Evolutionary conservation across 2,797 vertebrate genomes (phyloP).

Genomic region (Lagocephalus sceleratus): DNA sequence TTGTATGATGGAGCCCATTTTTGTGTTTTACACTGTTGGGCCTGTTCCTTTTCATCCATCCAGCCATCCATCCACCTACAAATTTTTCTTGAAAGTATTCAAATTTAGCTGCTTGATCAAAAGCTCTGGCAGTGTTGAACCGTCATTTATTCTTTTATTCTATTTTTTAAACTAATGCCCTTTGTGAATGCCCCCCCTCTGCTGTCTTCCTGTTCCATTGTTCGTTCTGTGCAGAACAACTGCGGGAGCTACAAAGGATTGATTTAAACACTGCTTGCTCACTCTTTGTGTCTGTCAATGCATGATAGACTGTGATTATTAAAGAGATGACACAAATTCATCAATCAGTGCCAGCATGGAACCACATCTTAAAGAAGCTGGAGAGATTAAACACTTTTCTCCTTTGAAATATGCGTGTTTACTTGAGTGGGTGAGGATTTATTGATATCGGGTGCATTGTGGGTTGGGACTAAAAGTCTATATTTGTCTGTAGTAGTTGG

Average conservation of each 20-base stretch:
- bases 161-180: background rate
- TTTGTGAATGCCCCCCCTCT: background rate
- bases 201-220: background rate
- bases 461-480: background rate
- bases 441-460: too few species aligned
- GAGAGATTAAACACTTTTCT: constrained; percentile 6
- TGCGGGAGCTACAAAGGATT: background rate
- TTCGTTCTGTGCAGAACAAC: background rate
- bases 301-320: constrained; percentile 14
- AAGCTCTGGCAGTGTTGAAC: background rate
- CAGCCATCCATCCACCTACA: background rate
- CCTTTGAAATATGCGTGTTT: background rate
- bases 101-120: background rate
- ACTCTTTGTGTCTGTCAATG: background rate
- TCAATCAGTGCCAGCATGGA: constrained; percentile 14
- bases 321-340: constrained; percentile 14
- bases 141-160: background rate
- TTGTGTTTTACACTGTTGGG: too few species aligned
- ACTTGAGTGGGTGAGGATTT: too few species aligned
- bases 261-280: background rate
- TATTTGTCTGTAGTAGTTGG: constrained; percentile 10
- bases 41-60: too few species aligned
- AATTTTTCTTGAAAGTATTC: background rate
- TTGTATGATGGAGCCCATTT: too few species aligned
- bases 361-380: constrained; percentile 2